Evolutionary conservation across 1,140 invertebrate genomes (phyloP), one percentile per base, ranked within the genome.

Genomic region (Drosophila watanabei): DNA sequence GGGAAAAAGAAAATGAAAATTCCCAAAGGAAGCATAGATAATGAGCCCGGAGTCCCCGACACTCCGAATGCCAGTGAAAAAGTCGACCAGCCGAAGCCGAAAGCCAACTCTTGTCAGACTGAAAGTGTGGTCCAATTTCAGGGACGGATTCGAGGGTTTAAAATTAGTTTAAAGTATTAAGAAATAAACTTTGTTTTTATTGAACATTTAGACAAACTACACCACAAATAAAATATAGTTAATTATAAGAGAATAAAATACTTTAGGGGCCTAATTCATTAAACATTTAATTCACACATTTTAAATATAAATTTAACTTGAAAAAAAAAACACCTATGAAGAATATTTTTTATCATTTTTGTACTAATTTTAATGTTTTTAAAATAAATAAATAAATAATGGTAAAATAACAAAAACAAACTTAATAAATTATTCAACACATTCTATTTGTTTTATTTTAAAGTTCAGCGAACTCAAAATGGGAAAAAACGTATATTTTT

Each of bases 21-120:
- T 90, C 86, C 86, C 86, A 90, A 90, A 90, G 86, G 86, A 90
- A 90, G 82, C 86, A 91, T 90, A 90, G 87, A 90, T 90, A 90
- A 90, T 90, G 86, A 90, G 79, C 82, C 73, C 71, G 60, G 64
- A 70, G 68, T 45, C 46, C 63, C 43, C 60, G 69, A 45, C 68
- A 43, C 70, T 72, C 70, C 66, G 70, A 57, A 72, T 72, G 52
- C 45, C 62, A 75, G 78, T 70, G 79, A 59, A 81, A 72, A 77
- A 73, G 60, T 71, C 79, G 65, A 51, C 72, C 72, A 81, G 79
- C 54, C 76, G 77, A 43, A 78, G 75, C 71, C 68, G 59, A 75
- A 79, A 56, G 65, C 56, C 73, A 68, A 58, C 58, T 73, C 5
- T 48, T 18, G 30, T 60, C 45, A 16, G 30, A 41, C 56, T 8